phyloP scores from a whole-genome alignment of 2,888 invertebrate genomes.

The Hirtodrosophila cameraria region DNA sequence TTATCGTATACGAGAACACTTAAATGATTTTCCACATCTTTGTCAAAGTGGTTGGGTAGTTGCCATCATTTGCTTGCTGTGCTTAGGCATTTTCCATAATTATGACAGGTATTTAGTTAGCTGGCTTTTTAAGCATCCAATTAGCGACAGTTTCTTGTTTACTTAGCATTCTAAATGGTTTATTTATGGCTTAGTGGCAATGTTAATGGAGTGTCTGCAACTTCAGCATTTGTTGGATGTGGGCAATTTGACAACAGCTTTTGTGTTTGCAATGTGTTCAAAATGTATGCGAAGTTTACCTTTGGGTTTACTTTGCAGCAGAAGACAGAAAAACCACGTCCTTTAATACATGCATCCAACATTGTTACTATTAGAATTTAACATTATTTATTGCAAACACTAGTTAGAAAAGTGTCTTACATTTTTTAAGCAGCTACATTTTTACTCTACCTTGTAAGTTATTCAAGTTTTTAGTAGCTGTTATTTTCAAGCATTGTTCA shows the following conservation, averaged over 20 bases:
- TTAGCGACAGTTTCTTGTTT: slow-evolving; percentile 59
- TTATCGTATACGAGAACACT: not conserved
- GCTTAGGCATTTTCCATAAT: slow-evolving; percentile 45
- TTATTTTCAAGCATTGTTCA: no score
- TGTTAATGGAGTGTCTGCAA: not conserved
- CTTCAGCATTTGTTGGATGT: no score
- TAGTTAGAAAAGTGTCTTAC: no score
- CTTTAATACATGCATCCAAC: no score
- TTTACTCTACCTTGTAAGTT: no score
- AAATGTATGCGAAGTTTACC: no score
- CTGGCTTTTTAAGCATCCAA: slow-evolving; percentile 53
- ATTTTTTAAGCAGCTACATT: no score
- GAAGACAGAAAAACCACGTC: no score
- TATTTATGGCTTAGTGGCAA: slow-evolving; percentile 12
- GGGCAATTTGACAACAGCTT: not conserved
- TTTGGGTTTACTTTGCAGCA: no score
- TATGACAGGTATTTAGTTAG: slow-evolving; percentile 60
- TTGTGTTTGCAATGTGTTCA: not conserved
- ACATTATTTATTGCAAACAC: no score
- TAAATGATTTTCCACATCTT: slow-evolving; percentile 4
- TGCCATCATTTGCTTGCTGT: slow-evolving; percentile 11
- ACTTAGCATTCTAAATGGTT: slow-evolving; percentile 23
- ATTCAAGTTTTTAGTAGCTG: no score
- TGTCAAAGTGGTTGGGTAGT: slow-evolving; percentile 18
- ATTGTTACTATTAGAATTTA: no score